Base-by-base conservation (phyloP, 2,888 invertebrate genomes). In the Sesia bembeciformis region DNA sequence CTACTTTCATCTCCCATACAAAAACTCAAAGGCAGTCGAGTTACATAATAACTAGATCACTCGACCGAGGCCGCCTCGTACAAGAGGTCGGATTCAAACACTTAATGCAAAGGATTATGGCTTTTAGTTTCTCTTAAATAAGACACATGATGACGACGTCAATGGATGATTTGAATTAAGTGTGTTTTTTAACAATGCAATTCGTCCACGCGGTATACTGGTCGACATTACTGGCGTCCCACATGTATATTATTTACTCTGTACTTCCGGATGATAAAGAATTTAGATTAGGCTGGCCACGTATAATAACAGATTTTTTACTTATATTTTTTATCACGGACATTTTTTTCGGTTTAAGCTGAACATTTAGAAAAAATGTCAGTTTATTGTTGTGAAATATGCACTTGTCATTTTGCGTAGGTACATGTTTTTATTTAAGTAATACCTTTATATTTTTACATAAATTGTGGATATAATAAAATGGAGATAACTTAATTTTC, bases 1-100 rank as follows among this genome's bases (percentile, higher is more conserved):
- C 23, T 38, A 50, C 50, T 50, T 50, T 50, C 50, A 50, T 50
- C 6, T 38, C 38, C 4, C 39, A 50, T 38, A 50, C 5, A 50
- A 46, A 46, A 7, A 3, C n/a, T 46, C 8, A 8, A 7, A 49
- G 49, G n/a, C 49, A 38, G 8, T 8, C 50, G 38, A 4, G 59
- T 64, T 66, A 64, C 66, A 68, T 70, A 71, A 71, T 66, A 74
- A 69, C 60, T 74, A 61, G 76, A 68, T 67, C 66, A 72, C 57
- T 67, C 63, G 66, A 68, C 58, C 72, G 70, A 75, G 75, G 75
- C 62, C 67, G 61, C 3, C 50, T 38, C 23, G 46, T 46, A 46
- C 46, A 23, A 23, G 23, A 23, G 23, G 23, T 23, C 23, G 23
- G 23, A 23, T 23, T 23, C 23, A 23, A 23, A 23, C 23, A 23